These are phyloP conservation scores for Mystacides longicornis DNA, from an alignment of 2,888 invertebrate species.

Conservation along the genomic window DNA sequence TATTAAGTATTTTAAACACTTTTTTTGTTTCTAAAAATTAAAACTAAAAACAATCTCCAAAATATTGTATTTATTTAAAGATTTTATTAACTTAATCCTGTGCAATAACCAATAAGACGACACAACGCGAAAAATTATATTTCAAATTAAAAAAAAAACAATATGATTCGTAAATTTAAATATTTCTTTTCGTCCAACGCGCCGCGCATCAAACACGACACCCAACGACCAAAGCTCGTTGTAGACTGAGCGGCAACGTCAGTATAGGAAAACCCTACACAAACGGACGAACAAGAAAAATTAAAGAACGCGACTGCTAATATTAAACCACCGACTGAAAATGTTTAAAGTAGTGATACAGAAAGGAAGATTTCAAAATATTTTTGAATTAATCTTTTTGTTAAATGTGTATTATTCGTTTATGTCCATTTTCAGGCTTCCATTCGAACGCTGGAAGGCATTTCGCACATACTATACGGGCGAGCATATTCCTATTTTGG, in stretches of 20 bases:
- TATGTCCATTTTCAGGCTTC: slow-evolving; percentile 1
- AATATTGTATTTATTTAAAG: too few species aligned
- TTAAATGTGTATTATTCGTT: neutral
- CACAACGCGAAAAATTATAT: too few species aligned
- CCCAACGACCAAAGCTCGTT: slow-evolving; percentile 29
- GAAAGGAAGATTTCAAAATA: neutral
- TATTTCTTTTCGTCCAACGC: slow-evolving; percentile 32
- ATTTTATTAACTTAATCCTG: too few species aligned
- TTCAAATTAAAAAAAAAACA: neutral
- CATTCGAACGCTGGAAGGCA: slow-evolving; percentile 6
- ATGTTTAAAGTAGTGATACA: neutral
- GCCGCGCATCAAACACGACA: slow-evolving; percentile 42
- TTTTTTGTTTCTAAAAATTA: too few species aligned
- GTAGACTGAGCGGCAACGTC: slow-evolving; percentile 28
- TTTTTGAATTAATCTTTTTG: neutral
- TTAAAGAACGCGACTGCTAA: slow-evolving; percentile 19
- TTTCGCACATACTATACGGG: slow-evolving; percentile 13
- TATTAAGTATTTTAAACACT: too few species aligned
- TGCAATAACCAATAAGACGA: too few species aligned
- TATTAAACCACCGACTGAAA: neutral
- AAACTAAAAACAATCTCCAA: too few species aligned
- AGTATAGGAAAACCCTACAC: slow-evolving; percentile 24
- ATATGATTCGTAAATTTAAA: neutral
- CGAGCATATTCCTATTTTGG: slow-evolving; percentile 1
- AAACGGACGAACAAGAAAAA: slow-evolving; percentile 14